These are phyloP conservation scores for Drosophila paranaensis DNA, from an alignment of 2,888 invertebrate genomes.

Conservation along the genomic window DNA sequence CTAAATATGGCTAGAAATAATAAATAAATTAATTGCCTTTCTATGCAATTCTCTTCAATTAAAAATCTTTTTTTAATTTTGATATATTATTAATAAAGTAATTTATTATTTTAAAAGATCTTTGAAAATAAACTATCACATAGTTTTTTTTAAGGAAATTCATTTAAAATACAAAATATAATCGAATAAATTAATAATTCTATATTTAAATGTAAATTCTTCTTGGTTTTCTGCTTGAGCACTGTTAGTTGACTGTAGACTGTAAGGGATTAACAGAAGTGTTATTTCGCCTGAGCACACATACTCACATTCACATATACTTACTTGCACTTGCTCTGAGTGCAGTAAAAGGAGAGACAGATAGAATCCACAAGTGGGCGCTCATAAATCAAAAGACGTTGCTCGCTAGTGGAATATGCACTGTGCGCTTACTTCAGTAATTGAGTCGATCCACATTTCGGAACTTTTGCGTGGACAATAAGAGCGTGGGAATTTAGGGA, in stretches of 20 bases:
- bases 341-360: not conserved
- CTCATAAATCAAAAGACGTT: too few species aligned
- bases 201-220: not conserved
- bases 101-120: too few species aligned
- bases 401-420: not conserved
- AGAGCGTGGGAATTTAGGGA: constrained; percentile 8
- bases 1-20: too few species aligned
- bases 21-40: too few species aligned
- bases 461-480: not conserved
- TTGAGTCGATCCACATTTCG: not conserved
- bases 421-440: not conserved
- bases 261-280: not conserved
- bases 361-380: not conserved
- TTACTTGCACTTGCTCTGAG: not conserved
- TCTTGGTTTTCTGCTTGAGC: too few species aligned
- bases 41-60: not conserved
- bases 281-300: not conserved
- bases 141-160: too few species aligned
- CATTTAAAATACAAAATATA: too few species aligned
- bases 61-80: too few species aligned
- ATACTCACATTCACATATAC: too few species aligned
- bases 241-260: too few species aligned
- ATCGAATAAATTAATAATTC: not conserved
- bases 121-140: too few species aligned
- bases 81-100: too few species aligned